Base-by-base conservation (phyloP, 2,888 invertebrate genomes). In the Sesia apiformis region DNA sequence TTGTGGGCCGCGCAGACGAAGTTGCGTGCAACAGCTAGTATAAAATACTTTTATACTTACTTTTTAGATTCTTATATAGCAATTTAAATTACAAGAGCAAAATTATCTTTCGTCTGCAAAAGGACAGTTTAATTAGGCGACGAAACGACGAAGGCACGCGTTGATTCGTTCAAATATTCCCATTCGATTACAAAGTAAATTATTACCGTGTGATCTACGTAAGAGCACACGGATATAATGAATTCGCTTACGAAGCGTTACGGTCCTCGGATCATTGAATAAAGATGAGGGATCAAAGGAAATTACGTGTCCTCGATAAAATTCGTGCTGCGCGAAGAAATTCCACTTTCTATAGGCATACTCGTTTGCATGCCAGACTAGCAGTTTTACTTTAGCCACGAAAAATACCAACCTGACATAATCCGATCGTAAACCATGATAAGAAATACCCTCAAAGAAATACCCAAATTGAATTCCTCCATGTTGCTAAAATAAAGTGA, bases 271-370 rank as follows among this genome's bases (percentile, higher is more conserved):
- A 83, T 85, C 86, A 86, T 85, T 87, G 86, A 87, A 85, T 87
- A 86, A 82, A 86, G 82, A 87, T 84, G 84, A 84, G 82, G 84
- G 86, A 84, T 86, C 86, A 86, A 86, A 84, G 81, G 70, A 85
- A 84, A 84, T 85, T 84, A 82, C 83, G 81, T 79, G 72, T 79
- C 68, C 71, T 73, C 79, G 78, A 81, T 81, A 83, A 84, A 84
- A 83, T 80, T 81, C 81, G 76, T 70, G 81, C 82, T 77, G 75
- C 68, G 81, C 77, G 73, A 82, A 80, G 78, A 79, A 79, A 80
- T 80, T 81, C 69, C 70, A 64, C 69, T 70, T 50, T 74, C 68
- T 71, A 61, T 59, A 71, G 65, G 66, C 69, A 67, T 65, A 69
- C 70, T 76, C 73, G 72, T 79, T 82, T 83, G 75, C 77, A 81